phyloP scores from a whole-genome alignment of 1,140 invertebrate genomes.

The Wasmannia auropunctata region DNA sequence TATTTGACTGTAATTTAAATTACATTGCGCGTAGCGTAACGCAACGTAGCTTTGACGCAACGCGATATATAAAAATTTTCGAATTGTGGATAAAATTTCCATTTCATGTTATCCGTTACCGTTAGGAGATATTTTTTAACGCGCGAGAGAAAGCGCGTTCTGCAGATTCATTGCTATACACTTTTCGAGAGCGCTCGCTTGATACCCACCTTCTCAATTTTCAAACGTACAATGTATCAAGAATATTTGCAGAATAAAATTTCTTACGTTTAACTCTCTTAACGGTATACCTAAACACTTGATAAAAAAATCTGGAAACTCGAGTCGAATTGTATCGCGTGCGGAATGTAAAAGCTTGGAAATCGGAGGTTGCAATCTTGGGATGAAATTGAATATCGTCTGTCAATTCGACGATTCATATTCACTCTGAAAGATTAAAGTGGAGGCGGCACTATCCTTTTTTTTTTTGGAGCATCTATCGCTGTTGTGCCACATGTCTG shows the following conservation, averaged over 20 bases:
- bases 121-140: not conserved
- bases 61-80: no score
- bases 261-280: not conserved
- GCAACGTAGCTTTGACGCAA: not conserved
- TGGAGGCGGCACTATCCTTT: no score
- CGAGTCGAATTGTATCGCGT: not conserved
- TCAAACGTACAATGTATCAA: not conserved
- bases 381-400: conserved; percentile 10
- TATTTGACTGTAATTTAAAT: not conserved
- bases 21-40: not conserved
- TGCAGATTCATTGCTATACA: not conserved
- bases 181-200: not conserved
- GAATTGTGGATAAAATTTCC: no score
- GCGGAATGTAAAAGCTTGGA: not conserved
- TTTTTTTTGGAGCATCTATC: not conserved
- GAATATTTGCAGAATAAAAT: no score
- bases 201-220: not conserved
- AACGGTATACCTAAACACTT: not conserved
- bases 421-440: not conserved
- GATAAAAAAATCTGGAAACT: not conserved
- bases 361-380: not conserved
- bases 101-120: no score
- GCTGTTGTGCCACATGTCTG: no score
- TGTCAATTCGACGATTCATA: conserved; percentile 17
- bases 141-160: not conserved